phyloP scores from a whole-genome alignment of 2,113 vertebrate genomes.

The Phyllostomus discolor region DNA sequence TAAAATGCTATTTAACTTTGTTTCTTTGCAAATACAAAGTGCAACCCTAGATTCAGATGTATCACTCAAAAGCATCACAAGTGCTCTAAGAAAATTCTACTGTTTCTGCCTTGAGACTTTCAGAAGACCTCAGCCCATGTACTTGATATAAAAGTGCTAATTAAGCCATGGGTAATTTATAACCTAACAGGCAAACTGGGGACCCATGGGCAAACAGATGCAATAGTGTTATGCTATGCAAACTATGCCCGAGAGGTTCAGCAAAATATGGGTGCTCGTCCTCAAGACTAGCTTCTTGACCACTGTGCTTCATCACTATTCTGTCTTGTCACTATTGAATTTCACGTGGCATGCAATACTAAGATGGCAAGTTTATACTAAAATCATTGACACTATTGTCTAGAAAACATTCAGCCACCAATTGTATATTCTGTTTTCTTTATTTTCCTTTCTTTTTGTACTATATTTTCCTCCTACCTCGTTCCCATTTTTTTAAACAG shows the following conservation, averaged over 20 bases:
- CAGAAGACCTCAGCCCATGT: background rate
- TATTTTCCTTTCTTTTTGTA: background rate
- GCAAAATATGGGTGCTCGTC: background rate
- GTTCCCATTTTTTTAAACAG: background rate
- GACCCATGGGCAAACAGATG: background rate
- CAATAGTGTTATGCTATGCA: background rate
- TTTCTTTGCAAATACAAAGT: constrained; percentile 31
- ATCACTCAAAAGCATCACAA: constrained; percentile 13
- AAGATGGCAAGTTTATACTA: background rate
- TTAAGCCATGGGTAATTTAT: constrained; percentile 11
- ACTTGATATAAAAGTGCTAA: constrained; percentile 20
- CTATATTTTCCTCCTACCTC: background rate
- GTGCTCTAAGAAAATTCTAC: background rate
- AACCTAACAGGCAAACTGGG: background rate
- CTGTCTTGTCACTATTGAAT: background rate
- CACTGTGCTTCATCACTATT: background rate
- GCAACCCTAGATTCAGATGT: background rate
- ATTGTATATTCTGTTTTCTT: background rate
- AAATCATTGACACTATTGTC: background rate
- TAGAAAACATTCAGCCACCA: background rate
- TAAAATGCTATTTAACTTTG: background rate
- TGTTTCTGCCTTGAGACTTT: constrained; percentile 27
- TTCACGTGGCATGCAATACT: background rate
- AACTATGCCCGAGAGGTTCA: background rate
- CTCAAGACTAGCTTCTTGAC: background rate